Base-by-base conservation (phyloP, 2,797 vertebrate species). In the Lateolabrax maculatus region DNA sequence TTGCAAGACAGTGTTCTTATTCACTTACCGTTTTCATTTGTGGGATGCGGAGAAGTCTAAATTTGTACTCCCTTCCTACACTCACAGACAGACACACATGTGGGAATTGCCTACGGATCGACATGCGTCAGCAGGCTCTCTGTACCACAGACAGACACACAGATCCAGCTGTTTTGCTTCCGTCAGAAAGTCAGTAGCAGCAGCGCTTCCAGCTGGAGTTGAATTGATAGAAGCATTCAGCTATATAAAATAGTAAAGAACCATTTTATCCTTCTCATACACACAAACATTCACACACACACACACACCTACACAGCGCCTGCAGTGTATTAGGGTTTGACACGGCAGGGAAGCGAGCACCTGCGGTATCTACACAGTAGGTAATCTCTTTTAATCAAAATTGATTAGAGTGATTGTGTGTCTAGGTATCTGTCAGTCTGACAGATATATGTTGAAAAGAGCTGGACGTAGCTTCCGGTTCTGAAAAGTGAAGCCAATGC, bases 321-420 rank as follows among this genome's bases (percentile, higher is more conserved):
- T 5, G n/a, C 36, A 18, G 60, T 60, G 56, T 49, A 2, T 71
- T 16, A 19, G n/a, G 74, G 63, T 65, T 70, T 58, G 67, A 63
- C 68, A 23, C 61, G 3, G 76, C 71, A 29, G 81, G 81, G 44
- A 58, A 44, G 61, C 23, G 11, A 58, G 18, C 74, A 77, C 67
- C 79, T 82, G 62, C 77, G 57, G 74, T 3, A 67, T 36, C 29
- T 36, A 34, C 85, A 41, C 84, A 5, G 74, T 74, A 69, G 71
- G 85, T 71, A 64, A 69, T 73, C 79, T 57, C 31, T 58, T 87
- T 79, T 80, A 78, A 87, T 87, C 85, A 87, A 76, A 86, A 83
- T 67, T 44, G 55, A n/a, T n/a, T n/a, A n/a, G n/a, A n/a, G 23
- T 70, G 71, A 19, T 16, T 61, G 27, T 44, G 46, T 58, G 56